Conservation (phyloP, 2,797 vertebrate genomes). For the Tamandua tetradactyla region DNA sequence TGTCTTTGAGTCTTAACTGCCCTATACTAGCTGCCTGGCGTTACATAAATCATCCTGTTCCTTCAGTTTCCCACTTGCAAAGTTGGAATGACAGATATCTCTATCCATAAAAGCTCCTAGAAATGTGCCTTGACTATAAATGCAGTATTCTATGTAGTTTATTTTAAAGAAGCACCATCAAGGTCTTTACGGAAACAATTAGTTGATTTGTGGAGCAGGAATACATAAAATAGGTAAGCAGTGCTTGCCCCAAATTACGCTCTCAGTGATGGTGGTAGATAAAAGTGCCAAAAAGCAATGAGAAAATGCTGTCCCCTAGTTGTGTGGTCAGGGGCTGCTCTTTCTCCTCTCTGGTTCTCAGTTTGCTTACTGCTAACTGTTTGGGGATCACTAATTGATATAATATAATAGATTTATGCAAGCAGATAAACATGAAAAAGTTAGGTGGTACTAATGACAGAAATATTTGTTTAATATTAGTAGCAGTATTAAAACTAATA, state of each 20-base stretch:
- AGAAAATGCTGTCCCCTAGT: too few species aligned
- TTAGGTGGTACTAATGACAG: not conserved
- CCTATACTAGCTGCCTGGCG: not conserved
- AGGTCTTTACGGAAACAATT: not conserved
- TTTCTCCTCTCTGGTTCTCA: not conserved
- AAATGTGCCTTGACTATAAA: too few species aligned
- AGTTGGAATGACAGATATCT: not conserved
- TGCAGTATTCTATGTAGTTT: not conserved
- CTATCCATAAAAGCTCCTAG: not conserved
- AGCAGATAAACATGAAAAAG: not conserved
- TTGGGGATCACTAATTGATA: not conserved
- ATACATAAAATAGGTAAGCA: not conserved
- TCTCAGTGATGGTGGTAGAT: not conserved
- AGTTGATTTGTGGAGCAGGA: not conserved
- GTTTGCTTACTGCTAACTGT: not conserved
- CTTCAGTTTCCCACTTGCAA: not conserved
- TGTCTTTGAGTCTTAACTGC: not conserved
- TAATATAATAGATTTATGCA: not conserved
- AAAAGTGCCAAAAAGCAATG: not conserved
- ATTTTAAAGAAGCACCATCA: not conserved
- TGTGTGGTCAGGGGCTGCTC: fast-evolving
- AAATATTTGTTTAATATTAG: not conserved
- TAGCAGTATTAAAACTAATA: not conserved
- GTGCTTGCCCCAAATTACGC: not conserved
- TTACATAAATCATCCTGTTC: not conserved